Evolutionary conservation across 2,113 vertebrate species (phyloP), one percentile per base, ranked within the genome.

Genomic region (Pseudorectes ferrugineus): DNA sequence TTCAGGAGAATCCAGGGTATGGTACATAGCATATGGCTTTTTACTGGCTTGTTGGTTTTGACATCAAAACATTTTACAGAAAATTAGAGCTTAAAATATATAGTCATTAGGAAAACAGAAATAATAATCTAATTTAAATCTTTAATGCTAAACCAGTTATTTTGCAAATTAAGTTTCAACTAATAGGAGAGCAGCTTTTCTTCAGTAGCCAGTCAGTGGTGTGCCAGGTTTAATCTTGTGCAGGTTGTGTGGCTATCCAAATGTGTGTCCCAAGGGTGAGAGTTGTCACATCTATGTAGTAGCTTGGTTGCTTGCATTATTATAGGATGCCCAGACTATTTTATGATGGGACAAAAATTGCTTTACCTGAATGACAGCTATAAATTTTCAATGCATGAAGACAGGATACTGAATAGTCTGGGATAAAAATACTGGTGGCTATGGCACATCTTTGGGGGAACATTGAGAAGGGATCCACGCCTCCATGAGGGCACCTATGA

Each of bases 401-500:
- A 12, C 12, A 48, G 42, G 16, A 55, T 63, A 31, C 33, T 28
- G 31, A 31, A 6, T 25, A 70, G 7, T 26, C 7, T 73, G 31
- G 6, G 20, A 31, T 43, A 81, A 71, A 89, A 43, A 3, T 65
- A 12, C 6, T 3, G 5, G 22, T 24, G 36, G 14, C 9, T 38
- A 20, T 1, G 3, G 23, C 3, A 10, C 36, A 21, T 18, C 55
- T 40, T 26, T 35, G 26, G 18, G 6, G 19, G 2, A 38, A 15
- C 19, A 11, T 15, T 26, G 33, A 23, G 12, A 12, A 43, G 2
- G 24, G 7, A 20, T 6, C 2, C 25, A 28, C 1, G 11, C 4
- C 15, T 21, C 4, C 22, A 11, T 0, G 1, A n/a, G 5, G 13
- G 6, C 8, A n/a, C 10, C 11, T 20, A 1, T 36, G 23, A 28